phyloP scores from a whole-genome alignment of 1,140 invertebrate genomes.

The Eulimnadia texana region DNA sequence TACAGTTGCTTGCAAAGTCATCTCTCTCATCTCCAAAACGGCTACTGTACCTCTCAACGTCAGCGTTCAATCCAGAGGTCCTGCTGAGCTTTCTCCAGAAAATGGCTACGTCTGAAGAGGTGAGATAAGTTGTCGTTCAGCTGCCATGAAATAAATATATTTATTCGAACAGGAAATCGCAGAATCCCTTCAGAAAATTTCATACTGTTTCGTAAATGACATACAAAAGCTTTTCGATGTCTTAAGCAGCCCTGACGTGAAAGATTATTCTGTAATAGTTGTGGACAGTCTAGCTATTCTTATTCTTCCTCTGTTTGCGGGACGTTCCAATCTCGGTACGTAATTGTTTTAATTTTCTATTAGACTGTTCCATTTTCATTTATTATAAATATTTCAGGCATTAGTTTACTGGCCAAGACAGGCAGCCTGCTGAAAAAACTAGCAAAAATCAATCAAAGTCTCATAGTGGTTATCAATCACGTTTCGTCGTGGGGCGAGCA shows the following conservation, averaged over 20 bases:
- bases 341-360: not conserved
- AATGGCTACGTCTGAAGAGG: not conserved
- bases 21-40: not conserved
- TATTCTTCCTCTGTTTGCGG: not conserved
- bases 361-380: not conserved
- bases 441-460: not conserved
- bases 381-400: not conserved
- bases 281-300: conserved; percentile 8
- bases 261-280: not conserved
- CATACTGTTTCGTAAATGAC: not conserved
- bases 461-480: conserved; percentile 2
- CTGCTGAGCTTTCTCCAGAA: not conserved
- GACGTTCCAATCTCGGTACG: not conserved
- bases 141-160: too few relatives aligned
- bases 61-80: not conserved
- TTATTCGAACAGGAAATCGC: not conserved
- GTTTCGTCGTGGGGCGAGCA: not conserved
- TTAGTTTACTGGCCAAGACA: conserved; percentile 2
- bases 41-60: conserved; percentile 1
- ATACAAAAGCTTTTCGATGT: not conserved
- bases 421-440: conserved; percentile 4
- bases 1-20: conserved; percentile 4
- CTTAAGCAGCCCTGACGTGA: not conserved
- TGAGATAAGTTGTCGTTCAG: too few relatives aligned
- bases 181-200: not conserved